Conservation (phyloP, 2,888 invertebrate species). For the Oscheius sp. region DNA sequence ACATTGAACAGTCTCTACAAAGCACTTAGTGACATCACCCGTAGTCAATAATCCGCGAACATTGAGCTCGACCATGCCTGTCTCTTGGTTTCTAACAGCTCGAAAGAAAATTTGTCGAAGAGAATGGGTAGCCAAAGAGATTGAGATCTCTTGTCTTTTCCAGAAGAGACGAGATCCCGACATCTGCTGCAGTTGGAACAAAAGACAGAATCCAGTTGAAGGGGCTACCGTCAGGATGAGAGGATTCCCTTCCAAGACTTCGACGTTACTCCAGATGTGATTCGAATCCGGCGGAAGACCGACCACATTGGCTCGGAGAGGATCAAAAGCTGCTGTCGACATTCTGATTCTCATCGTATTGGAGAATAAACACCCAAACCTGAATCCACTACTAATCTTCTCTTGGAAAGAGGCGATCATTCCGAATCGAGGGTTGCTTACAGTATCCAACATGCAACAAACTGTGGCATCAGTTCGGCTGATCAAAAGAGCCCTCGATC, state of each 20-base stretch:
- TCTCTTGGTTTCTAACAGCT: constrained; percentile 5
- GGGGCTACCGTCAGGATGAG: constrained; percentile 28
- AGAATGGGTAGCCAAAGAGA: constrained; percentile 2
- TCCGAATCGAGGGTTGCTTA: constrained; percentile 19
- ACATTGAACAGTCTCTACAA: constrained; percentile 21
- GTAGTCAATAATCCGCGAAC: constrained; percentile 9
- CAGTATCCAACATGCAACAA: constrained; percentile 25
- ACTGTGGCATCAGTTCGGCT: constrained; percentile 18
- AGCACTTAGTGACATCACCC: constrained; percentile 12
- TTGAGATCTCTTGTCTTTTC: constrained; percentile 27
- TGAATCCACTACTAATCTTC: constrained; percentile 24
- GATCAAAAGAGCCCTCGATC: constrained; percentile 17
- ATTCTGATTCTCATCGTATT: background rate
- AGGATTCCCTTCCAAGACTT: constrained; percentile 23
- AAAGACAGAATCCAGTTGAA: constrained; percentile 22
- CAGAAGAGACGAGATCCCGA: constrained; percentile 21
- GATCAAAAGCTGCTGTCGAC: constrained; percentile 14
- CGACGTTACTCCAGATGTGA: constrained; percentile 28
- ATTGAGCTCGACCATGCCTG: background rate
- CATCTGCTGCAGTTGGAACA: constrained; percentile 24
- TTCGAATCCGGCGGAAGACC: constrained; percentile 21
- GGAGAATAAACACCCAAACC: background rate
- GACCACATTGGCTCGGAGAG: background rate
- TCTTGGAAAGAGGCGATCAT: constrained; percentile 19
- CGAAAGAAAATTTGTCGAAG: constrained; percentile 8